Base-by-base conservation (phyloP, 2,797 vertebrate genomes). In the Australoheros facetus region DNA sequence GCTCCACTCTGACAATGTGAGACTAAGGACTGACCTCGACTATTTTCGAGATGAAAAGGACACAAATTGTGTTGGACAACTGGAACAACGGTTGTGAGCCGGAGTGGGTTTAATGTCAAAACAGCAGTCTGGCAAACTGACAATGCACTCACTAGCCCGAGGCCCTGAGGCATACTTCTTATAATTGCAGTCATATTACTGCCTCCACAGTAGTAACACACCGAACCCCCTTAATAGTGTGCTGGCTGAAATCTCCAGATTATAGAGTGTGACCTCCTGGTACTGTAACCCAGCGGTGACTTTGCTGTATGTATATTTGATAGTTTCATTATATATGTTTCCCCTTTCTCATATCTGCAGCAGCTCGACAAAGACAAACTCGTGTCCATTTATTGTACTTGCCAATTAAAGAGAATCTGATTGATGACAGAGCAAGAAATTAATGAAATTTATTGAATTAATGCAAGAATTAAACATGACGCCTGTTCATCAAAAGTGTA, bases 21-120 rank as follows among this genome's bases (percentile, higher is more conserved):
- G 64, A 83, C 75, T 64, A 26, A 6, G 48, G 81, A 80, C 76
- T 73, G 88, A 93, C 90, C 87, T 90, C 56, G 59, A 76, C 77
- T 82, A 85, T 88, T 88, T 84, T 78, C 48, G 14, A 81, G 91
- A 94, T 93, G 93, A 94, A 92, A 91, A 81, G 78, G 77, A 88
- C 87, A 89, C 87, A 94, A 94, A 95, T 91, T 89, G 86, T 71
- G 77, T 84, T 60, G 87, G 93, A 94, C 94, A 94, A 92, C 86
- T 95, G 92, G 83, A 92, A 92, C 91, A 93, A 89, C 71, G 82
- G 88, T 75, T 74, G 84, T 75, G 85, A 89, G 87, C 81, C 9
- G 72, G 59, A 88, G 89, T 80, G 89, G 88, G 90, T 92, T 94
- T 93, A 93, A 89, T 91, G 92, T 94, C 93, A 93, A 91, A 93